These are phyloP conservation scores for Calephelis nemesis DNA, from an alignment of 1,140 invertebrate genomes.

Conservation along the genomic window DNA sequence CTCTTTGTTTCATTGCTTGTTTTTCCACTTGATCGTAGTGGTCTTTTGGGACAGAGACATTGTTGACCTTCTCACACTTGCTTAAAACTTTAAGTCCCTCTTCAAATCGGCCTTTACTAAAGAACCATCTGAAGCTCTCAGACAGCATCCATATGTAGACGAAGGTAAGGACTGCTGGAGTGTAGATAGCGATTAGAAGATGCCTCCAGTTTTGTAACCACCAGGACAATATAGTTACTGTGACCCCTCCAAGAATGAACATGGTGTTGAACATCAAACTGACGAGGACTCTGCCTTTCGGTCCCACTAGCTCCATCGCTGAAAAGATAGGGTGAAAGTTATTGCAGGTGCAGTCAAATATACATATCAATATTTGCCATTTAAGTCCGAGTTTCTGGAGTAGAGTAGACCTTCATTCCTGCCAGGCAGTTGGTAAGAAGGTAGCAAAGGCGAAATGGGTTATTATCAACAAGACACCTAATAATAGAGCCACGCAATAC, in stretches of 20 bases:
- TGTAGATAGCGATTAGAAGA: constrained; percentile 84
- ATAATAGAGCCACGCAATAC: no score
- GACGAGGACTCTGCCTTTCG: constrained; percentile 85
- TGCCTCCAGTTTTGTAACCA: constrained; percentile 85
- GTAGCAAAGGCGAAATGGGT: no score
- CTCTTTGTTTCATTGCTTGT: constrained; percentile 61
- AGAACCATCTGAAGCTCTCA: constrained; percentile 86
- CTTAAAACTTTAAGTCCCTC: constrained; percentile 82
- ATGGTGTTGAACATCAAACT: constrained; percentile 85
- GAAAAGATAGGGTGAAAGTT: constrained; percentile 34
- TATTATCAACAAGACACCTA: no score
- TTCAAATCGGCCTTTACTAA: constrained; percentile 85
- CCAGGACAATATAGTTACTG: constrained; percentile 84
- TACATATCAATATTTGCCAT: no score
- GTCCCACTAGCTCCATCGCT: constrained; percentile 86
- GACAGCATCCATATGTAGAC: constrained; percentile 81
- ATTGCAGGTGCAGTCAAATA: neutral
- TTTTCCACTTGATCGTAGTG: constrained; percentile 69
- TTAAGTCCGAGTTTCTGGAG: no score
- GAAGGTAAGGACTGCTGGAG: constrained; percentile 83
- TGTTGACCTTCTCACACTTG: constrained; percentile 84
- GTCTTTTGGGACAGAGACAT: constrained; percentile 80
- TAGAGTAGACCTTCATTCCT: no score
- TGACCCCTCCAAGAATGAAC: constrained; percentile 86
- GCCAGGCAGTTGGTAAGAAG: no score